These are phyloP conservation scores for Dallia pectoralis DNA, from an alignment of 2,797 vertebrate species.

Conservation along the genomic window DNA sequence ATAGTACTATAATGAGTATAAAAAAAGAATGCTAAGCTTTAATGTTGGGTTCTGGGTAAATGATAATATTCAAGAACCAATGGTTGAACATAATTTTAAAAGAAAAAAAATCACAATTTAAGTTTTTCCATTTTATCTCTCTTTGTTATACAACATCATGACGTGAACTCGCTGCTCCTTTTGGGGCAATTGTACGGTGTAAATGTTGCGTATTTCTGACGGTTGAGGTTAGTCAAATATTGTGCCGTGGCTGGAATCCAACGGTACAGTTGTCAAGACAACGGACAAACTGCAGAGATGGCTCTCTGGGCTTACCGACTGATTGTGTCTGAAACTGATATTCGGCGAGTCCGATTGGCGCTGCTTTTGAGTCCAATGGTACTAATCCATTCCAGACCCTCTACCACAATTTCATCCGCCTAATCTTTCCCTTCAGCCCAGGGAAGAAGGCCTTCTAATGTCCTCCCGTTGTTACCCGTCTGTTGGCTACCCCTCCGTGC, in stretches of 20 bases:
- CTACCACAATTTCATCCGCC: background rate
- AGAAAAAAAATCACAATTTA: too few species aligned
- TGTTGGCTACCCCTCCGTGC: background rate
- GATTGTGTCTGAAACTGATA: background rate
- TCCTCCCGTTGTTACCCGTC: background rate
- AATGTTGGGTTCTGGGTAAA: too few species aligned
- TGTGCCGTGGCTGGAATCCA: background rate
- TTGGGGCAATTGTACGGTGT: background rate
- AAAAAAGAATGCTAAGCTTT: too few species aligned
- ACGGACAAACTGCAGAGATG: background rate
- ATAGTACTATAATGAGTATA: too few species aligned
- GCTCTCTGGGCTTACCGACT: background rate
- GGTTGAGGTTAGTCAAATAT: background rate
- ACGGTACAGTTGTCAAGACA: background rate
- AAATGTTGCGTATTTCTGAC: background rate
- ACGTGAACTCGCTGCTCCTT: background rate
- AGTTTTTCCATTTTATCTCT: too few species aligned
- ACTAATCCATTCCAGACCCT: slow-evolving; percentile 1
- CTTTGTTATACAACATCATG: too few species aligned
- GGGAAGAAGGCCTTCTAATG: background rate
- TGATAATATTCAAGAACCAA: too few species aligned
- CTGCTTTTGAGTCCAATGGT: background rate
- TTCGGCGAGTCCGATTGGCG: background rate
- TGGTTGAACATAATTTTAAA: too few species aligned
- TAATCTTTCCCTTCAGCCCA: background rate